Evolutionary conservation across 2,797 vertebrate genomes (phyloP).

Genomic region (Neostethus bicornis): DNA sequence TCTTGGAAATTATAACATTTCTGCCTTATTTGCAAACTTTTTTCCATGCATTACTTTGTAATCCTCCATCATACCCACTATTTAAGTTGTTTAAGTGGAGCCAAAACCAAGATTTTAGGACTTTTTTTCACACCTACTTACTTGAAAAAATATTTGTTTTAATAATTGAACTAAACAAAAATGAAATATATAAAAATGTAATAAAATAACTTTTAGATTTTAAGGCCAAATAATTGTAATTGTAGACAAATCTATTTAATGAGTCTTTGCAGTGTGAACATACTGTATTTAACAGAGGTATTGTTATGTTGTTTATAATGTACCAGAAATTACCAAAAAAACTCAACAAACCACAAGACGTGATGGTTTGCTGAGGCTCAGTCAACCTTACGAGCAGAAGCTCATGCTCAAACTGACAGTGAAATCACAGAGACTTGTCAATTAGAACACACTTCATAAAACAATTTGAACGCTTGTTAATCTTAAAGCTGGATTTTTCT

Average conservation of each 20-base stretch:
- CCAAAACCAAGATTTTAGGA: neutral
- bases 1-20: too few species aligned
- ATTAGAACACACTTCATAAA: constrained; percentile 51
- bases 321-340: constrained; percentile 18
- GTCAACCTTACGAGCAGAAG: constrained; percentile 15
- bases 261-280: too few species aligned
- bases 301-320: too few species aligned
- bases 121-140: too few species aligned
- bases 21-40: neutral
- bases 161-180: too few species aligned
- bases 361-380: constrained; percentile 43
- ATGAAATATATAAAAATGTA: too few species aligned
- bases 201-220: too few species aligned
- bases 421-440: constrained; percentile 47
- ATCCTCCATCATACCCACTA: neutral
- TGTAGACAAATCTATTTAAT: neutral
- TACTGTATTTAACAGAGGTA: too few species aligned
- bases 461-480: constrained; percentile 39
- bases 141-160: too few species aligned
- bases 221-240: neutral
- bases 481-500: constrained; percentile 29
- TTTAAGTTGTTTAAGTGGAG: neutral
- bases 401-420: constrained; percentile 45
- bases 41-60: neutral
- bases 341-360: constrained; percentile 47